Evolutionary conservation across 1,140 invertebrate species (phyloP).

Genomic region (Centruroides sculpturatus): DNA sequence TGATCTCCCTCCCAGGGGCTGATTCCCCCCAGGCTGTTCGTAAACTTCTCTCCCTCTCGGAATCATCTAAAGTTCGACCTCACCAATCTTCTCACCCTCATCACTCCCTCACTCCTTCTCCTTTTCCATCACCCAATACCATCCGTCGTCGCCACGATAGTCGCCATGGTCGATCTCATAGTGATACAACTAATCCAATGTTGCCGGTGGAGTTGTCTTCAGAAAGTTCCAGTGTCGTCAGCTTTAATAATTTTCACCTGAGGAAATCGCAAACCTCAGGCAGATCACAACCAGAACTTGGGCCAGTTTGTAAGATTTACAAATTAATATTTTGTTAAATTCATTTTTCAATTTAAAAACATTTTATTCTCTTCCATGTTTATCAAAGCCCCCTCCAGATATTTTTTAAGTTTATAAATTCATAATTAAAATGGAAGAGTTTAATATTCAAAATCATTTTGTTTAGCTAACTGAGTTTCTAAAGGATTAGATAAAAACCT

Average conservation of each 20-base stretch:
- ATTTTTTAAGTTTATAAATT: background rate
- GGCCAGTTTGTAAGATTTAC: background rate
- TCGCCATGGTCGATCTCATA: constrained; percentile 56
- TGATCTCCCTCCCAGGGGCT: constrained; percentile 40
- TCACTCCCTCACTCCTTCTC: constrained; percentile 35
- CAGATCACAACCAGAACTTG: constrained; percentile 25
- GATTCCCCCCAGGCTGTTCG: constrained; percentile 89
- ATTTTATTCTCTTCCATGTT: too few relatives aligned
- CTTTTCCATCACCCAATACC: constrained; percentile 25
- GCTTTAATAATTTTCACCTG: constrained; percentile 69
- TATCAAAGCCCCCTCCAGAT: too few relatives aligned
- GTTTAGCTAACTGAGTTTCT: background rate
- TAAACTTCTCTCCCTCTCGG: constrained; percentile 71
- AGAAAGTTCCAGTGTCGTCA: constrained; percentile 88
- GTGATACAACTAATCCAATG: constrained; percentile 52
- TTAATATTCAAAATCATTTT: constrained; percentile 21
- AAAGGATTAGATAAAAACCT: too few relatives aligned
- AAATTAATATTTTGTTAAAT: too few relatives aligned
- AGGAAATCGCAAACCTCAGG: constrained; percentile 70
- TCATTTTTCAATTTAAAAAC: too few relatives aligned
- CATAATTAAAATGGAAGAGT: constrained; percentile 1
- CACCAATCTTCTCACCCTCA: constrained; percentile 55
- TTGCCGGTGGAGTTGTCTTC: constrained; percentile 81
- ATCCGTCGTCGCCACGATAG: constrained; percentile 30
- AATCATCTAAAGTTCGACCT: constrained; percentile 62